Conservation (phyloP, 2,888 invertebrate genomes). For the Eueremaeus valkanovi region DNA sequence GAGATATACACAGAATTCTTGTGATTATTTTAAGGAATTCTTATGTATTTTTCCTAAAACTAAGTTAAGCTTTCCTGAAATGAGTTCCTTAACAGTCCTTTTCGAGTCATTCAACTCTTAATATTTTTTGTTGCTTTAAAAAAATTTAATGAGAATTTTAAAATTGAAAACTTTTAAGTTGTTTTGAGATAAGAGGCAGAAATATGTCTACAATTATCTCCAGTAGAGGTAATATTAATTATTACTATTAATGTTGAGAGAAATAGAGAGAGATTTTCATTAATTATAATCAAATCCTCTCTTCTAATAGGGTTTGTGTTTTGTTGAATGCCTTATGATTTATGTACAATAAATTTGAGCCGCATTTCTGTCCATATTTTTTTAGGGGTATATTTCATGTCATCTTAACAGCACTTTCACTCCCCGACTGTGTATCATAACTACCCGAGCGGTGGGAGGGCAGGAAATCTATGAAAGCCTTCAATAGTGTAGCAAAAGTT, state of each 20-base stretch:
- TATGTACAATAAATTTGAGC: slow-evolving; percentile 20
- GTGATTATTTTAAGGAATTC: background rate
- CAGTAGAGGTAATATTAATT: background rate
- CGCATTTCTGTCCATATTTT: too few relatives aligned
- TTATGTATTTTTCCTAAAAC: background rate
- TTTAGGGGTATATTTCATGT: slow-evolving; percentile 3
- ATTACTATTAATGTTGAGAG: too few relatives aligned
- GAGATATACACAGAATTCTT: background rate
- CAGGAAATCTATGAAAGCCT: slow-evolving; percentile 20
- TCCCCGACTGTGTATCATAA: slow-evolving; percentile 14
- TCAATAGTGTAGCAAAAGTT: background rate
- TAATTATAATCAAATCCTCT: background rate
- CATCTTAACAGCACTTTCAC: background rate
- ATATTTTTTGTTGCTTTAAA: background rate
- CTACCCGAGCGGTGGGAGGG: slow-evolving; percentile 13
- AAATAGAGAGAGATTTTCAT: background rate
- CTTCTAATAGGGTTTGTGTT: background rate
- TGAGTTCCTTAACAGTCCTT: slow-evolving; percentile 6
- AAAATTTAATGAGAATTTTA: slow-evolving; percentile 20
- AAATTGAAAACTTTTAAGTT: background rate
- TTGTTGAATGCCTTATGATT: slow-evolving; percentile 2
- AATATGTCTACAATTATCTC: slow-evolving; percentile 23
- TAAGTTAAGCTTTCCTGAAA: background rate
- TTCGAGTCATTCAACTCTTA: slow-evolving; percentile 3
- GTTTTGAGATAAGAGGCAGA: too few relatives aligned